Evolutionary conservation across 2,113 vertebrate species (phyloP).

Genomic region (Sarotherodon lohbergeri): DNA sequence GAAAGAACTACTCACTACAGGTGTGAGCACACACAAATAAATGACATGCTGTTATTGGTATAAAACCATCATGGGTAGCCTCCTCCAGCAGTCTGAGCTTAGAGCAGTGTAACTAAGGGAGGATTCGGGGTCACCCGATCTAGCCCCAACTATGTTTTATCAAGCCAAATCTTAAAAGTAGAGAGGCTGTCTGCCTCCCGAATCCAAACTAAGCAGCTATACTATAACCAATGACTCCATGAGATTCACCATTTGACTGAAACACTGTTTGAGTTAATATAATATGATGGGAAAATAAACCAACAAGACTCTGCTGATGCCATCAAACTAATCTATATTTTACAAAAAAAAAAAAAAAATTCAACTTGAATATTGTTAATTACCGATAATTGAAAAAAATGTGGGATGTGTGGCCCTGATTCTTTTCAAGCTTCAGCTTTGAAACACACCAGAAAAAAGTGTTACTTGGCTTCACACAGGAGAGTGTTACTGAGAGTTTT

Average conservation of each 20-base stretch:
- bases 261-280: neutral
- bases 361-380: neutral
- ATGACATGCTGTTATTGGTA: neutral
- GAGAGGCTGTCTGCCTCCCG: neutral
- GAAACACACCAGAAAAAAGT: neutral
- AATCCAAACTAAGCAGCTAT: neutral
- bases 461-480: neutral
- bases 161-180: neutral
- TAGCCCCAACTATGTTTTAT: neutral
- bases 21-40: neutral
- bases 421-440: neutral
- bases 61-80: neutral
- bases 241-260: neutral
- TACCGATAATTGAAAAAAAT: neutral
- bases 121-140: accelerated
- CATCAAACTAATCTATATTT: neutral
- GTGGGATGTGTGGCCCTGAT: neutral
- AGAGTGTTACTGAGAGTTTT: neutral
- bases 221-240: neutral
- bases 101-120: neutral
- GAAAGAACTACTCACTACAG: neutral
- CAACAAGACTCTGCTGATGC: neutral
- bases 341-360: neutral
- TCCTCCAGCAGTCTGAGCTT: neutral
- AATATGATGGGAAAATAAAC: neutral